A percentile compares a stretch with the other conserved stretches of the same genome.
Evolutionary conservation across 2,888 invertebrate genomes (phyloP).

Genomic region (Eubasilissa splendida): DNA sequence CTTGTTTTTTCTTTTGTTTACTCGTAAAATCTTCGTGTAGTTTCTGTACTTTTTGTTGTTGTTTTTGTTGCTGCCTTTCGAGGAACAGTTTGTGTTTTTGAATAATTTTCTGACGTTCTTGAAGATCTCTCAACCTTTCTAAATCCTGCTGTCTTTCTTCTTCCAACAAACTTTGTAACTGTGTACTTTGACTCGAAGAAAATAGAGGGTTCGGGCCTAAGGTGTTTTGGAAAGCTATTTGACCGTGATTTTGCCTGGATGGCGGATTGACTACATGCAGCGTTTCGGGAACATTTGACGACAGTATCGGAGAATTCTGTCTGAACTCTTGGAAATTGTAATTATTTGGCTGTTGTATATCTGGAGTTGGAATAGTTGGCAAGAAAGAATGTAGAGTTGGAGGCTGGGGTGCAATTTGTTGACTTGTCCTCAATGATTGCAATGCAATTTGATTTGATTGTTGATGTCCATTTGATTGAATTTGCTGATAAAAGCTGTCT

Average conservation of each 20-base stretch:
- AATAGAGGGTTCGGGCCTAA: conserved; percentile 68
- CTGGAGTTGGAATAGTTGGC: conserved; percentile 61
- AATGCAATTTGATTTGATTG: conserved; percentile 66
- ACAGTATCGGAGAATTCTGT: conserved; percentile 40
- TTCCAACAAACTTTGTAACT: conserved; percentile 73
- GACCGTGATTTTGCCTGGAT: conserved; percentile 63
- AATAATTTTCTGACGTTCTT: conserved; percentile 81
- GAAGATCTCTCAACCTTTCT: conserved; percentile 78
- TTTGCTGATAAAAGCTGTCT: conserved; percentile 37
- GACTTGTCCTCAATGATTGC: conserved; percentile 62
- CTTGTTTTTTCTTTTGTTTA: conserved; percentile 78
- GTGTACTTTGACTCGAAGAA: conserved; percentile 70
- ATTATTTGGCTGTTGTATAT: conserved; percentile 67
- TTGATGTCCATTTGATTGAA: conserved; percentile 60
- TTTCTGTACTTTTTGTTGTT: conserved; percentile 82
- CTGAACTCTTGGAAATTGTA: conserved; percentile 61
- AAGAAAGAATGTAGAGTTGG: conserved; percentile 64
- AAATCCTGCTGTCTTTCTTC: conserved; percentile 76
- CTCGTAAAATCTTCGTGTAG: conserved; percentile 81
- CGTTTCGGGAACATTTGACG: conserved; percentile 26
- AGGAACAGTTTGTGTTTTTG: conserved; percentile 84
- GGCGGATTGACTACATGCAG: conserved; percentile 25
- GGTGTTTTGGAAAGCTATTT: conserved; percentile 67
- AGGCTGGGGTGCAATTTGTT: conserved; percentile 63
- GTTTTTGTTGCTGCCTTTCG: conserved; percentile 85